Evolutionary conservation across 2,797 vertebrate genomes (phyloP).

Genomic region (Amblyraja radiata): DNA sequence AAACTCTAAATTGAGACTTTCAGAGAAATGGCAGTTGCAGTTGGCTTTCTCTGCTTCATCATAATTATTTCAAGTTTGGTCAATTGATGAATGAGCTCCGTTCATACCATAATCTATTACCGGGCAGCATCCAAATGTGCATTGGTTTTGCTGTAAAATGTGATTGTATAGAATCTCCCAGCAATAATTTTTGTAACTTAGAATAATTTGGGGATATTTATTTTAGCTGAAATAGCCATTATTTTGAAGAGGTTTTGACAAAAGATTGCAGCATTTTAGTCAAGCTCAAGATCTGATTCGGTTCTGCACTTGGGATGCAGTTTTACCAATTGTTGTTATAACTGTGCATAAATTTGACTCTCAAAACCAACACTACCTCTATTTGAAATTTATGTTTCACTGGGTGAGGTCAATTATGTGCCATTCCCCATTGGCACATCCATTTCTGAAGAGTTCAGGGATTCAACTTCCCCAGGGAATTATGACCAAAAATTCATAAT

Average conservation of each 20-base stretch:
- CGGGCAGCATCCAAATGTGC: background rate
- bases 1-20: background rate
- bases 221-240: background rate
- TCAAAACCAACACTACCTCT: background rate
- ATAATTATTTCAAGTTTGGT: background rate
- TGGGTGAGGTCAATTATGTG: background rate
- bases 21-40: background rate
- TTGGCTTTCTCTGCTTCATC: background rate
- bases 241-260: slow-evolving; percentile 1
- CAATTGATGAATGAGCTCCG: background rate
- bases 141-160: background rate
- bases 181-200: background rate
- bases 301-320: background rate
- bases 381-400: background rate
- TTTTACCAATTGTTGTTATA: background rate
- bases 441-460: background rate
- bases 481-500: background rate
- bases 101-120: background rate
- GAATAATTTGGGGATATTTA: background rate
- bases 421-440: background rate
- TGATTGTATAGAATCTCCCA: background rate
- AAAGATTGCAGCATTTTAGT: background rate
- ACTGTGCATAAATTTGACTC: background rate
- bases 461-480: background rate
- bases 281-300: background rate